phyloP scores from a whole-genome alignment of 1,140 invertebrate species.

The Orchestia grillus region DNA sequence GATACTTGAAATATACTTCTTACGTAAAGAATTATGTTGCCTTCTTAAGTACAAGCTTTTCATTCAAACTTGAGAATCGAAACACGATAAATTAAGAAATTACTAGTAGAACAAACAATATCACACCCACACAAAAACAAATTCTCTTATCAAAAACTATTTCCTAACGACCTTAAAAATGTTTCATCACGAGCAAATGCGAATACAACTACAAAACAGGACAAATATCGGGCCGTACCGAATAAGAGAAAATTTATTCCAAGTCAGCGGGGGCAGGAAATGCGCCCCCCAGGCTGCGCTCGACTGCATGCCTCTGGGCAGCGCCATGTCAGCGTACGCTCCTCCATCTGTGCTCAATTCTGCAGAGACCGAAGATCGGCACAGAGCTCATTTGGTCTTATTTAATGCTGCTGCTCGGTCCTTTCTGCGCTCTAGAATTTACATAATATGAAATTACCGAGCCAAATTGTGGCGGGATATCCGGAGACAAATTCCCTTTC shows the following conservation, averaged over 20 bases:
- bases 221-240: background rate
- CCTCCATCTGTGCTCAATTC: background rate
- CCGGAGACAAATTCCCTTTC: constrained; percentile 53
- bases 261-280: background rate
- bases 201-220: too few species aligned
- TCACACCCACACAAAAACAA: too few species aligned
- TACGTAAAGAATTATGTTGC: too few species aligned
- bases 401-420: constrained; percentile 49
- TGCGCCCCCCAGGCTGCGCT: background rate
- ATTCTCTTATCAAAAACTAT: too few species aligned
- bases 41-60: too few species aligned
- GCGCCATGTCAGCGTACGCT: background rate
- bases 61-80: too few species aligned
- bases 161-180: too few species aligned
- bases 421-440: constrained; percentile 48
- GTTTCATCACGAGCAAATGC: too few species aligned
- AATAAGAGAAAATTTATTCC: background rate
- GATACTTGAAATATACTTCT: too few species aligned
- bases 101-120: too few species aligned
- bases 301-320: background rate
- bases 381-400: constrained; percentile 37
- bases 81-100: too few species aligned
- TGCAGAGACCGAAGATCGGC: constrained; percentile 39
- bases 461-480: constrained; percentile 53
- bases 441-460: constrained; percentile 56